These are phyloP conservation scores for Hemibagrus guttatus DNA, from an alignment of 2,797 vertebrate genomes.

Conservation along the genomic window DNA sequence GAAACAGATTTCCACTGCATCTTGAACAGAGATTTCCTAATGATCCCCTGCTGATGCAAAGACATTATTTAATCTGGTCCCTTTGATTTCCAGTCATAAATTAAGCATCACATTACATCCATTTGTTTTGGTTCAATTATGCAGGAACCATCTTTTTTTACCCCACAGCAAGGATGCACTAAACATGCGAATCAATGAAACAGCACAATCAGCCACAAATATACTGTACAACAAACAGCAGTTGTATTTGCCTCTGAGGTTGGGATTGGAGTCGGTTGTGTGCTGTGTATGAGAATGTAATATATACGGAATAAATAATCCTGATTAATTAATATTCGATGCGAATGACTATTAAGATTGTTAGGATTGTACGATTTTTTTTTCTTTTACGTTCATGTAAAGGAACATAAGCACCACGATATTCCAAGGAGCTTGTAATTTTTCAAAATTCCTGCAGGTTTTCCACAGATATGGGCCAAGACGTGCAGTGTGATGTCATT, in stretches of 20 bases:
- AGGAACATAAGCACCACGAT: too few species aligned
- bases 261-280: constrained; percentile 1
- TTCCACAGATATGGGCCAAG: too few species aligned
- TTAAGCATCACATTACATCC: constrained; percentile 55
- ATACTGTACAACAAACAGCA: constrained; percentile 44
- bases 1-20: constrained; percentile 50
- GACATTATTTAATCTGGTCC: constrained; percentile 50
- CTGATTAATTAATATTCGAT: background rate
- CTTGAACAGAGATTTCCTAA: constrained; percentile 50
- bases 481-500: too few species aligned
- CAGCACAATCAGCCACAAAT: constrained; percentile 39
- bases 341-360: background rate
- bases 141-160: constrained; percentile 26
- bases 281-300: constrained; percentile 7
- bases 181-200: constrained; percentile 45
- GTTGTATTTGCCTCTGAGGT: background rate
- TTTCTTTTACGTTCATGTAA: too few species aligned
- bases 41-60: constrained; percentile 47
- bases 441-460: too few species aligned
- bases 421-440: too few species aligned
- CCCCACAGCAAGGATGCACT: constrained; percentile 39
- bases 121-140: constrained; percentile 55
- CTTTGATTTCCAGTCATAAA: constrained; percentile 53
- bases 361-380: background rate
- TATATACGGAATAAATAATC: background rate